Evolutionary conservation across 2,888 invertebrate species (phyloP).

Genomic region (Chrysomela aeneicollis): DNA sequence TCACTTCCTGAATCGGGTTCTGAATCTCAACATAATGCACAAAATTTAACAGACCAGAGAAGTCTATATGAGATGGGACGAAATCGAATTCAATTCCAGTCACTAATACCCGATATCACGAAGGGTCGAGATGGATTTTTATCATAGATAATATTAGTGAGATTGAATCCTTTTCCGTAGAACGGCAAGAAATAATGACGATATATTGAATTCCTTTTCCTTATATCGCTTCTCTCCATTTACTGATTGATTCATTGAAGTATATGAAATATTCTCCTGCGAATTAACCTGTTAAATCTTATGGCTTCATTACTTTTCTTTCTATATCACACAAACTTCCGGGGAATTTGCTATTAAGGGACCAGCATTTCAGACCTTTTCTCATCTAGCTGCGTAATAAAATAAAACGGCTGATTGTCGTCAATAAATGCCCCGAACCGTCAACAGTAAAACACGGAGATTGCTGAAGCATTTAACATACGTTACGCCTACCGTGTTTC

Average conservation of each 20-base stretch:
- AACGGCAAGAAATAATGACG: not conserved
- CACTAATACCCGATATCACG: no score
- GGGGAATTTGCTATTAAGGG: not conserved
- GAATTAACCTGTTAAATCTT: not conserved
- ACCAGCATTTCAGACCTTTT: not conserved
- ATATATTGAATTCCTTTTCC: not conserved
- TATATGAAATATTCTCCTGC: not conserved
- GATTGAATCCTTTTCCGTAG: no score
- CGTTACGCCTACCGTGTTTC: constrained; percentile 48
- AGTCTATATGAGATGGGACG: no score
- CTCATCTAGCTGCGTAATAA: constrained; percentile 37
- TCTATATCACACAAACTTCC: not conserved
- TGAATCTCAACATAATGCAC: no score
- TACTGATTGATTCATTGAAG: not conserved
- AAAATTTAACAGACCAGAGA: no score
- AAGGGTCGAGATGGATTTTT: no score
- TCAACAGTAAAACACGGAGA: constrained; percentile 49
- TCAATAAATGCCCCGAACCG: constrained; percentile 49
- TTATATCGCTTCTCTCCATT: not conserved
- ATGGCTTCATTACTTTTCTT: constrained; percentile 2
- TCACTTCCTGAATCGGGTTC: no score
- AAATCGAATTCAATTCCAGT: no score
- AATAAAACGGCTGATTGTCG: constrained; percentile 46
- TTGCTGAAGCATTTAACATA: constrained; percentile 42
- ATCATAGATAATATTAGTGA: no score